Base-by-base conservation (phyloP, 1,140 invertebrate species). In the Heterodera carotae region DNA sequence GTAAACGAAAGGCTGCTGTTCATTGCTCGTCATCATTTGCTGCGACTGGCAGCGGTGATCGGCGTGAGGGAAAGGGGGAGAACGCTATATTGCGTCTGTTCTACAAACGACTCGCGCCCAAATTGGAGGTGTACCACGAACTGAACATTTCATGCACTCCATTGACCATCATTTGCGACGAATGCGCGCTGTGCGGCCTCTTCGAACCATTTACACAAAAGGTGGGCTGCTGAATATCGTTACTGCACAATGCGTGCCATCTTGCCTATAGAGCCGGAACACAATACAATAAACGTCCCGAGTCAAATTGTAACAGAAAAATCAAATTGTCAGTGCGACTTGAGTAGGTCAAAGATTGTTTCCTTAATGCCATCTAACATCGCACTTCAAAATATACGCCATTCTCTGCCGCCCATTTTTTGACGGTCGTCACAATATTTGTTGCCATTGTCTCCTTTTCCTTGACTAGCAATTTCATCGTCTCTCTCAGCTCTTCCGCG, bases 161-260 rank as follows among this genome's bases (percentile, higher is more conserved):
- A 15, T 64, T 86, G 27, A 69, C 76, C 8, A 75, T 85, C 27
- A 80, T 86, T 29, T 85, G 81, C 62, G 83, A 86, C 68, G 84
- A 86, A 67, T 81, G 78, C 36, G 85, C 85, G 1, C 69, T 86
- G 3, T 78, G 80, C 43, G 84, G 84, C 56, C 25, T 86, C 1
- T 66, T 75, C 2, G 78, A 80, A 22, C 48, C 48, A 25, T 56
- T 56, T 18, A 56, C 48, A 22, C 48, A 56, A 56, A 56, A 56
- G 48, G 48, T 56, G 22, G 22, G 48, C 4, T 4, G 18, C 18
- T 53, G 18, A 22, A 6, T 8, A 8, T 43, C 12, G 39, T 8
- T 43, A 43, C 6, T 8, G 12, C 39, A 1, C n/a, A 43, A 43
- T 8, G 39, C 39, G 2, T 8, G 0, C 39, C 6, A 43, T 43